Percentiles rank a stretch among this genome's conserved stretches.
These are phyloP conservation scores for Microcebus lehilahytsara DNA, from an alignment of 2,113 vertebrate species.

Conservation along the genomic window DNA sequence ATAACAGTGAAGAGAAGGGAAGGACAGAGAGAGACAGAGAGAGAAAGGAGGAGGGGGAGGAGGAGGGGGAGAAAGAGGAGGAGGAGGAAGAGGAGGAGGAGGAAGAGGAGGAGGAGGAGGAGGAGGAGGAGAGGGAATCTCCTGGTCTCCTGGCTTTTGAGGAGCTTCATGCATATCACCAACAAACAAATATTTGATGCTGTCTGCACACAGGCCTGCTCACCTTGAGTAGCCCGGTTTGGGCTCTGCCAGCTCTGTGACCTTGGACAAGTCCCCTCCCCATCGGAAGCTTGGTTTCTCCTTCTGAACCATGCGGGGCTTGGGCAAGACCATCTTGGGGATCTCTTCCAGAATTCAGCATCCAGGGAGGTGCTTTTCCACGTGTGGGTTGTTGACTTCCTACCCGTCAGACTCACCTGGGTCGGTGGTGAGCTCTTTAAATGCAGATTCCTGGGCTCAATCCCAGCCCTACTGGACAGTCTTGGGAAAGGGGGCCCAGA, in stretches of 20 bases:
- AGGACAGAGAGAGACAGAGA: fast-evolving
- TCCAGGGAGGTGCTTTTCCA: not conserved
- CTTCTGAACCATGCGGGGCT: not conserved
- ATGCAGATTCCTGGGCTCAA: not conserved
- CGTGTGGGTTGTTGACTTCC: fast-evolving
- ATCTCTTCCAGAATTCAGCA: fast-evolving
- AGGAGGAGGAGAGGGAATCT: not conserved
- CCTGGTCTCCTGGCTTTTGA: not conserved
- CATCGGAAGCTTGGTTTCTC: not conserved
- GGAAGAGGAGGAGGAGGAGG: too few relatives aligned
- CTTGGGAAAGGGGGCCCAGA: too few relatives aligned
- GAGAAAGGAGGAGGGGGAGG: too few relatives aligned
- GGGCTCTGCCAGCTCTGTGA: not conserved
- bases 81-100: too few relatives aligned
- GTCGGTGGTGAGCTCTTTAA: fast-evolving
- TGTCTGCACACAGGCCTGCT: not conserved
- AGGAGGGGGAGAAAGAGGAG: fast-evolving
- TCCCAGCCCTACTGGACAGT: not conserved
- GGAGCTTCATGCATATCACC: not conserved
- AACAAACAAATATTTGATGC: fast-evolving
- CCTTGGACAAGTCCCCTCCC: not conserved
- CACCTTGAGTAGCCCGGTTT: not conserved
- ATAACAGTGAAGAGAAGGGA: too few relatives aligned
- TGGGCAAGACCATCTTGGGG: not conserved
- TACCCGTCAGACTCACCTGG: not conserved